Evolutionary conservation across 1,140 invertebrate species (phyloP).

Genomic region (Manduca sexta): DNA sequence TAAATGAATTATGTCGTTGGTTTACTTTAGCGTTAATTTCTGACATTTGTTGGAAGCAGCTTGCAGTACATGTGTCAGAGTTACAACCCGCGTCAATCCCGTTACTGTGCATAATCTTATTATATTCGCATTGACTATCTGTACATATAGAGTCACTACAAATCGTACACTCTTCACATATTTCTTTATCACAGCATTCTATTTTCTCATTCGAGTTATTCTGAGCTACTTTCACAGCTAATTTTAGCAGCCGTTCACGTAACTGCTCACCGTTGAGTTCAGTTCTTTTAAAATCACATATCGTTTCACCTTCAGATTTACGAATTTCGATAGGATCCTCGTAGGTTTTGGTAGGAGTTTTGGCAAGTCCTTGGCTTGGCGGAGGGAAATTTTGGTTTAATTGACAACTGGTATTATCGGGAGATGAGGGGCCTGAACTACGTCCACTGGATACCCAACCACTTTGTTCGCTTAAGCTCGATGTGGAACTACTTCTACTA

Average conservation of each 20-base stretch:
- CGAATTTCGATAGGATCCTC: slow-evolving; percentile 30
- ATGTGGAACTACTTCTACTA: slow-evolving; percentile 76
- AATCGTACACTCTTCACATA: slow-evolving; percentile 67
- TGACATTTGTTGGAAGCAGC: slow-evolving; percentile 46
- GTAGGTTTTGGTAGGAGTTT: slow-evolving; percentile 36
- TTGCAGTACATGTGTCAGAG: slow-evolving; percentile 59
- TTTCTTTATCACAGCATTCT: slow-evolving; percentile 69
- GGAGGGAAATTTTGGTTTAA: slow-evolving; percentile 58
- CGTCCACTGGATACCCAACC: slow-evolving; percentile 83
- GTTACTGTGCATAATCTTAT: slow-evolving; percentile 62
- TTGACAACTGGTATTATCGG: slow-evolving; percentile 71
- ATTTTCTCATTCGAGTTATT: slow-evolving; percentile 62
- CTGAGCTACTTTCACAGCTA: slow-evolving; percentile 70
- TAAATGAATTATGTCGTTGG: slow-evolving; percentile 70
- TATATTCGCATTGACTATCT: slow-evolving; percentile 68
- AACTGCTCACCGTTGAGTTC: slow-evolving; percentile 76
- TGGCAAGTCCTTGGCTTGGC: slow-evolving; percentile 25
- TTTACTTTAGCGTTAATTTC: slow-evolving; percentile 43
- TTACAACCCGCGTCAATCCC: slow-evolving; percentile 62
- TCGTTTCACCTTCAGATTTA: slow-evolving; percentile 49
- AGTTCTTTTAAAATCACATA: slow-evolving; percentile 65
- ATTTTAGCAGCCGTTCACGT: slow-evolving; percentile 73
- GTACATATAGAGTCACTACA: slow-evolving; percentile 69
- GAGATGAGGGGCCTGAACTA: slow-evolving; percentile 75
- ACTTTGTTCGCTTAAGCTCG: slow-evolving; percentile 83